Percentiles rank a stretch among this genome's conserved stretches.
These are phyloP conservation scores for Varroa destructor DNA, from an alignment of 1,140 invertebrate species.

Conservation along the genomic window DNA sequence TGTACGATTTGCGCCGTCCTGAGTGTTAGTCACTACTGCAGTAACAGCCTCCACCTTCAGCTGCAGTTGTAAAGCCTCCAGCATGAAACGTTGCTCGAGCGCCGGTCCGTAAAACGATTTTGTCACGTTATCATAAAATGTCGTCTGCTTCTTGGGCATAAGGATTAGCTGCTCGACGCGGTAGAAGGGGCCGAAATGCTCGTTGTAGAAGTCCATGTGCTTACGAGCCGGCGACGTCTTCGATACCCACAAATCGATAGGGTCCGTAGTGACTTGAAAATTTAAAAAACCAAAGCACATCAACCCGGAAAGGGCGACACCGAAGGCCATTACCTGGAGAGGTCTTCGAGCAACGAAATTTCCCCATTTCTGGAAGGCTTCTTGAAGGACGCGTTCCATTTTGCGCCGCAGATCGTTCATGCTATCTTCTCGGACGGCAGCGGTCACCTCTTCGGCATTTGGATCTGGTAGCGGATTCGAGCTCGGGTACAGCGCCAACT, in stretches of 20 bases:
- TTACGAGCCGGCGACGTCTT: conserved; percentile 64
- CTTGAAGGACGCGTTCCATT: conserved; percentile 59
- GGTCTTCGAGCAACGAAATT: conserved; percentile 63
- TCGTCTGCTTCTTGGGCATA: conserved; percentile 36
- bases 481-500: conserved; percentile 5
- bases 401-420: background rate
- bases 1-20: conserved; percentile 38
- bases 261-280: conserved; percentile 73
- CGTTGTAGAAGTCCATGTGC: conserved; percentile 81
- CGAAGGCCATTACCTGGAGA: conserved; percentile 55
- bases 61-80: conserved; percentile 58
- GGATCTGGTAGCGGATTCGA: conserved; percentile 4
- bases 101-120: conserved; percentile 59
- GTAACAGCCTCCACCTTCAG: conserved; percentile 46
- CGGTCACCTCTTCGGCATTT: background rate
- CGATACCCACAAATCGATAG: conserved; percentile 91
- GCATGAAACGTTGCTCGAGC: conserved; percentile 67
- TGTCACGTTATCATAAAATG: conserved; percentile 31
- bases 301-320: conserved; percentile 51
- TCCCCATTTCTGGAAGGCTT: conserved; percentile 66
- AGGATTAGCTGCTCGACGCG: conserved; percentile 80
- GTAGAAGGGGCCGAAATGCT: conserved; percentile 88
- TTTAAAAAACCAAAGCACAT: conserved; percentile 40
- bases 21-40: conserved; percentile 20
- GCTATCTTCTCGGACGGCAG: conserved; percentile 1